Evolutionary conservation across 1,140 invertebrate genomes (phyloP).

Genomic region (Habropoda laboriosa): DNA sequence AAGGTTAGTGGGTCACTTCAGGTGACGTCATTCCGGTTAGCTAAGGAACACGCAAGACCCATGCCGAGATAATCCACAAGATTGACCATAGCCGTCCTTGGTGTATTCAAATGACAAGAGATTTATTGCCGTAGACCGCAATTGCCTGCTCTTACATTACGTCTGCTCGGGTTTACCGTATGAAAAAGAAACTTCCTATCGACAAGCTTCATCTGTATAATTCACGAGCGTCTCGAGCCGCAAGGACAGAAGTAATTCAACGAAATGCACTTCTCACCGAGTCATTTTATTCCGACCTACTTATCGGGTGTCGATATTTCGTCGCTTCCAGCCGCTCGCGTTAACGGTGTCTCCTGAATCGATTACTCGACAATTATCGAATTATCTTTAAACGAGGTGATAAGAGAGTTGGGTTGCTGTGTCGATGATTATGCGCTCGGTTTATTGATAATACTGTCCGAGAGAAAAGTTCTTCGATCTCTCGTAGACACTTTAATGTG

Average conservation of each 20-base stretch:
- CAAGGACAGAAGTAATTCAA: background rate
- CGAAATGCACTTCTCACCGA: background rate
- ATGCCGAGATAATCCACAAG: conserved; percentile 65
- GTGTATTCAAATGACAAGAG: conserved; percentile 63
- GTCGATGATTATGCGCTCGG: too few species aligned
- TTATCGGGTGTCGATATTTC: background rate
- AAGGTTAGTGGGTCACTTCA: conserved; percentile 78
- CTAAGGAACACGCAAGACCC: conserved; percentile 73
- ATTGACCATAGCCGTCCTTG: conserved; percentile 72
- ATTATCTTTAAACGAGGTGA: too few species aligned
- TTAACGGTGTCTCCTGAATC: background rate
- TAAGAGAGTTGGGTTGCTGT: too few species aligned
- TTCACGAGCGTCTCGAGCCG: background rate
- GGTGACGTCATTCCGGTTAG: conserved; percentile 72
- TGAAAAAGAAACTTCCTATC: conserved; percentile 20
- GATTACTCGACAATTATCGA: background rate
- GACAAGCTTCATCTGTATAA: background rate
- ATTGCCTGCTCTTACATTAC: background rate
- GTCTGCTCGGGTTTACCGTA: background rate
- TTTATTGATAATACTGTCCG: too few species aligned
- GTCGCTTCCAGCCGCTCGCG: background rate
- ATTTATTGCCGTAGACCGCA: conserved; percentile 19
- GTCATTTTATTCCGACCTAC: background rate
- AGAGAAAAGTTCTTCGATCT: too few species aligned
- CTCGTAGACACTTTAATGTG: too few species aligned